Base-by-base conservation (phyloP, 2,113 vertebrate species). In the Genyomyrus donnyi region DNA sequence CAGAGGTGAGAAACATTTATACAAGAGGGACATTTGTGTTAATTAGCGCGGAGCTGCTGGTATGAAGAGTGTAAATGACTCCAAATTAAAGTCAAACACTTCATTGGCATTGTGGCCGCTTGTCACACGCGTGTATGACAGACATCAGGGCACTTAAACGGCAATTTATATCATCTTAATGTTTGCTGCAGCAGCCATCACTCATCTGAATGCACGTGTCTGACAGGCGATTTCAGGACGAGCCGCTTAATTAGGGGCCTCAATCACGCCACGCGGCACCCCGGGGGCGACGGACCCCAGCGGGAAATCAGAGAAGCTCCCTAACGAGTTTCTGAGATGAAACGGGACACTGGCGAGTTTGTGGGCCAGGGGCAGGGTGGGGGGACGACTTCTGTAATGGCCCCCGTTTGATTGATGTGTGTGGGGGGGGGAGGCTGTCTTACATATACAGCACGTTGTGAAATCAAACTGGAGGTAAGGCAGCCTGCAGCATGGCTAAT, bases 151-250 rank as follows among this genome's bases (percentile, higher is more conserved):
- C 93, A 97, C 97, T 99, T 99, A 99, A 99, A 98, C 96, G 96
- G 97, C 98, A 97, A 99, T 99, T 99, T 99, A 99, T 99, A 99
- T 98, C 97, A 98, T 99, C 99, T 99, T 98, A 97, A 97, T 97
- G 97, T 98, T 98, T 98, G 98, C 97, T 95, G 97, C 96, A 92
- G 96, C 96, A 94, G 91, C 95, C 98, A 99, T 99, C 97, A 96
- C 92, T 99, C 98, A 98, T 97, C 97, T 98, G 98, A 98, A 99
- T 98, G 98, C 95, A 97, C 97, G 96, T 98, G 96, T 96, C 95
- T 98, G 98, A 98, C 98, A 99, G 97, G 97, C 98, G 98, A 97
- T 98, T 98, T 97, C 95, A 97, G 96, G 95, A 95, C 19, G 93
- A 95, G 97, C 97, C 97, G 96, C 96, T 98, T 99, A 99, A 99